These are phyloP conservation scores for Drosophila meridionalis DNA, from an alignment of 2,888 invertebrate species.

Conservation along the genomic window DNA sequence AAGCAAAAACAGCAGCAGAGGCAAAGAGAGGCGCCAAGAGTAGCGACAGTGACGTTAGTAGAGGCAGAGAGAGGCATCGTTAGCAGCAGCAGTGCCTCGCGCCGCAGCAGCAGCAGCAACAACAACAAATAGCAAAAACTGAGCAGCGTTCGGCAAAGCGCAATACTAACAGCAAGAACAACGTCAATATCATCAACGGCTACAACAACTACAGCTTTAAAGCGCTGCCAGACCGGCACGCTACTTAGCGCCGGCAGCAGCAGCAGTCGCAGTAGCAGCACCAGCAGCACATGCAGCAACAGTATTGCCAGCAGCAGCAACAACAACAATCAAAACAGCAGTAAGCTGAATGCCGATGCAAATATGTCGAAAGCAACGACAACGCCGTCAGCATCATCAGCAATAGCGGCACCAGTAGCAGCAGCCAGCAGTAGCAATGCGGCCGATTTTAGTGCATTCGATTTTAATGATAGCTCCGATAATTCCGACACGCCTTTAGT, in stretches of 20 bases:
- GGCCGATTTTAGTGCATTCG: conserved; percentile 84
- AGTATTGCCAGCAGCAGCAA: conserved; percentile 22
- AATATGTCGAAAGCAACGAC: conserved; percentile 35
- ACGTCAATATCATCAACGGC: conserved; percentile 7
- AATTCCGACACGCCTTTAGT: conserved; percentile 80
- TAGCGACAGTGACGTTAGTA: conserved; percentile 35
- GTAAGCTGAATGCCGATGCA: conserved; percentile 9
- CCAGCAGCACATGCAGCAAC: conserved; percentile 25
- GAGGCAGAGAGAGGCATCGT: conserved; percentile 44
- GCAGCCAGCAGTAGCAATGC: conserved; percentile 31
- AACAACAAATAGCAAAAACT: conserved; percentile 78
- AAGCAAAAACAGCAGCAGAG: conserved; percentile 67
- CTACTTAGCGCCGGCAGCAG: conserved; percentile 27
- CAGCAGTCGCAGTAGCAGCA: conserved; percentile 25
- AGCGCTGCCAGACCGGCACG: conserved; percentile 33
- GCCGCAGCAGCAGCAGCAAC: conserved; percentile 71
- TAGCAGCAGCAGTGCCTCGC: conserved; percentile 68
- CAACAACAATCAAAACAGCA: conserved; percentile 30
- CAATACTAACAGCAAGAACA: conserved; percentile 48
- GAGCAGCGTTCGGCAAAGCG: conserved; percentile 78
- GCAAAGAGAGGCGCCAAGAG: conserved; percentile 45
- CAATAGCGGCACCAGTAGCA: conserved; percentile 27
- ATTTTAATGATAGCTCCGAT: conserved; percentile 85
- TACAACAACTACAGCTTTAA: conserved; percentile 19
- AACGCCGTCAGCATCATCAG: conserved; percentile 27